Evolutionary conservation across 2,797 vertebrate species (phyloP).

Genomic region (Botia kubotai): DNA sequence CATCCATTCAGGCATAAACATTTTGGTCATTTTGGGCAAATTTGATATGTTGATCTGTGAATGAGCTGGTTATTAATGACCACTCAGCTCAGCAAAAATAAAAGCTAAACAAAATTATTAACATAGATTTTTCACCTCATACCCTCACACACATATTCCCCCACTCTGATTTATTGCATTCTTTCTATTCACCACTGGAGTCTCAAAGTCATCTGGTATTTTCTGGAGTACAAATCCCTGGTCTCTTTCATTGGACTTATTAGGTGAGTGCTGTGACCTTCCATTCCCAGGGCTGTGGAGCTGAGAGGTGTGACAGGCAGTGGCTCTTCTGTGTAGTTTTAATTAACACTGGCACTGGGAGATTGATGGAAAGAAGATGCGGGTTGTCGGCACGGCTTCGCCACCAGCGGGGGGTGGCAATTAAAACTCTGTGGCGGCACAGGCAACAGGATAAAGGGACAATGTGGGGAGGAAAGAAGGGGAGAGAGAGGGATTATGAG

Average conservation of each 20-base stretch:
- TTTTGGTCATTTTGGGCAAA: too few species aligned
- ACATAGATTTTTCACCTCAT: constrained; percentile 24
- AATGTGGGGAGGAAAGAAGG: constrained; percentile 30
- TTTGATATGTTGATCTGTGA: too few species aligned
- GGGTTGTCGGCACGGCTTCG: constrained; percentile 53
- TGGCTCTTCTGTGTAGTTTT: constrained; percentile 66
- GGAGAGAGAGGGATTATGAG: constrained; percentile 27
- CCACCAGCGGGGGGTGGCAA: constrained; percentile 57
- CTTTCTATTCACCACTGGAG: constrained; percentile 59
- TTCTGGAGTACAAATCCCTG: constrained; percentile 34
- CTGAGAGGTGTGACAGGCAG: constrained; percentile 60
- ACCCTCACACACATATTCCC: background rate
- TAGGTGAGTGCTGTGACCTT: constrained; percentile 71
- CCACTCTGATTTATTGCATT: constrained; percentile 5
- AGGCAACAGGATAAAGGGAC: constrained; percentile 53
- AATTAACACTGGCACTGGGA: constrained; percentile 70
- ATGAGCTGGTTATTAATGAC: too few species aligned
- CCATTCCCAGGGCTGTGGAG: constrained; percentile 57
- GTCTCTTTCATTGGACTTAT: constrained; percentile 50
- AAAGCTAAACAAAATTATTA: background rate
- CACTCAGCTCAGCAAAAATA: background rate
- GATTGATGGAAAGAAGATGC: constrained; percentile 63
- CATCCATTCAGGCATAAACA: too few species aligned
- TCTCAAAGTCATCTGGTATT: constrained; percentile 61
- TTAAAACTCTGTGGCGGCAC: constrained; percentile 58